These are phyloP conservation scores for Thysanoteuthis rhombus DNA, from an alignment of 2,888 invertebrate species.

Conservation along the genomic window DNA sequence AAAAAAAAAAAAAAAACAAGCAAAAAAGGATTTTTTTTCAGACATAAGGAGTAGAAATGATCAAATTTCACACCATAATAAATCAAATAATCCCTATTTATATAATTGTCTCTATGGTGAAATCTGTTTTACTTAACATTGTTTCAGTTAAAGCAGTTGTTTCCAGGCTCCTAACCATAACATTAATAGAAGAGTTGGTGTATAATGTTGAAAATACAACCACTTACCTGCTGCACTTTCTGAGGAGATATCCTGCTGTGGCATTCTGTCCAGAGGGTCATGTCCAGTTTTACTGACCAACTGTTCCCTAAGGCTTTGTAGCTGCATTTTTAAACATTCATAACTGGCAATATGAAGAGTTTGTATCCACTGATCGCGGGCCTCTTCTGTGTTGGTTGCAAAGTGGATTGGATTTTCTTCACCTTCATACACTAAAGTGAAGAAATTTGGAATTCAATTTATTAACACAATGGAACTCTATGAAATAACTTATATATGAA, in stretches of 20 bases:
- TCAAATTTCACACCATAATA: too few relatives aligned
- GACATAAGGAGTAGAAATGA: too few relatives aligned
- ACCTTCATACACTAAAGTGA: slow-evolving; percentile 73
- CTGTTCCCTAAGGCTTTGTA: slow-evolving; percentile 70
- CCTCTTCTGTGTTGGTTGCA: slow-evolving; percentile 81
- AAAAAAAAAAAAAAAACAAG: too few relatives aligned
- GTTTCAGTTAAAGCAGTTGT: too few relatives aligned
- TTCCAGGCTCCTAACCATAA: too few relatives aligned
- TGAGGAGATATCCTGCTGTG: slow-evolving; percentile 41
- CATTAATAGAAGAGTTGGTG: too few relatives aligned
- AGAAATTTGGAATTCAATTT: not conserved
- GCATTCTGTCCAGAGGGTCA: slow-evolving; percentile 52
- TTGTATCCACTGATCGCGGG: slow-evolving; percentile 87
- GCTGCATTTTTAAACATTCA: slow-evolving; percentile 81
- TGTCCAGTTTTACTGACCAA: slow-evolving; percentile 61
- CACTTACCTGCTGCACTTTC: not conserved
- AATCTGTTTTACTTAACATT: too few relatives aligned
- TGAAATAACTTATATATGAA: too few relatives aligned
- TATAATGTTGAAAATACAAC: too few relatives aligned
- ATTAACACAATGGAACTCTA: not conserved
- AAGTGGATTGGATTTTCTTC: slow-evolving; percentile 78
- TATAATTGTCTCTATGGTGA: too few relatives aligned
- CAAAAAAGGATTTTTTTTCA: too few relatives aligned
- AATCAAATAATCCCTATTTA: too few relatives aligned
- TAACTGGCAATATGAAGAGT: slow-evolving; percentile 86